These are phyloP conservation scores for Carassius carassius DNA, from an alignment of 2,113 vertebrate genomes.

Conservation along the genomic window DNA sequence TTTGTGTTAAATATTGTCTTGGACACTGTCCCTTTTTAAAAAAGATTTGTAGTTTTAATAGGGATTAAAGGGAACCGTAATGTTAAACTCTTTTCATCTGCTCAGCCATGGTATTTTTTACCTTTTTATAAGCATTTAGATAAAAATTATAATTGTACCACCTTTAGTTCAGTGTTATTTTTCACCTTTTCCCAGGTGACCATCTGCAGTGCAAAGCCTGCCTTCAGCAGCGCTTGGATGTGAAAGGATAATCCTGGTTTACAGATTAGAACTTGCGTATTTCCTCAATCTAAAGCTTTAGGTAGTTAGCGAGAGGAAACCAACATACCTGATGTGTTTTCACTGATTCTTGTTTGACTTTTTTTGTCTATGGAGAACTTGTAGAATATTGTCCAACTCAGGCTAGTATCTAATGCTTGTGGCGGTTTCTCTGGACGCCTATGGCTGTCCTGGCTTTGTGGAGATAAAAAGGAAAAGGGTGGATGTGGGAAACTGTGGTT, in stretches of 20 bases:
- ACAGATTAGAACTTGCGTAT: conserved; percentile 51
- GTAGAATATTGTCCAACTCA: not conserved
- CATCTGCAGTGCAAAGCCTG: conserved; percentile 66
- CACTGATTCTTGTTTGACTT: not conserved
- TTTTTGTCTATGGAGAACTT: not conserved
- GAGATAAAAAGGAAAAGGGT: conserved; percentile 16
- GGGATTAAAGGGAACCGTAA: too few relatives aligned
- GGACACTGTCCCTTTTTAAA: too few relatives aligned
- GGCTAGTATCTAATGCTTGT: not conserved
- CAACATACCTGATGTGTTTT: not conserved
- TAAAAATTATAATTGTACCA: not conserved
- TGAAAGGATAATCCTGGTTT: conserved; percentile 62
- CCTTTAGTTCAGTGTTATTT: conserved; percentile 39
- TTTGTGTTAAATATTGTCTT: too few relatives aligned
- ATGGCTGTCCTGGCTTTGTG: not conserved
- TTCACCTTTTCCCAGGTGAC: conserved; percentile 59
- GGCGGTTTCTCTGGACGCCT: not conserved
- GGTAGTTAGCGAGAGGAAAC: not conserved
- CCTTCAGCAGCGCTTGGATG: conserved; percentile 68
- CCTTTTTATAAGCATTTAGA: not conserved
- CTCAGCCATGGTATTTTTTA: too few relatives aligned
- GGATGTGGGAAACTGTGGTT: conserved; percentile 6
- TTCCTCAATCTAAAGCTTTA: conserved; percentile 26
- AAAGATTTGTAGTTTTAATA: too few relatives aligned
- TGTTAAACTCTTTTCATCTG: too few relatives aligned